Base-by-base conservation (phyloP, 2,797 vertebrate genomes). In the Steatocranus sp. region DNA sequence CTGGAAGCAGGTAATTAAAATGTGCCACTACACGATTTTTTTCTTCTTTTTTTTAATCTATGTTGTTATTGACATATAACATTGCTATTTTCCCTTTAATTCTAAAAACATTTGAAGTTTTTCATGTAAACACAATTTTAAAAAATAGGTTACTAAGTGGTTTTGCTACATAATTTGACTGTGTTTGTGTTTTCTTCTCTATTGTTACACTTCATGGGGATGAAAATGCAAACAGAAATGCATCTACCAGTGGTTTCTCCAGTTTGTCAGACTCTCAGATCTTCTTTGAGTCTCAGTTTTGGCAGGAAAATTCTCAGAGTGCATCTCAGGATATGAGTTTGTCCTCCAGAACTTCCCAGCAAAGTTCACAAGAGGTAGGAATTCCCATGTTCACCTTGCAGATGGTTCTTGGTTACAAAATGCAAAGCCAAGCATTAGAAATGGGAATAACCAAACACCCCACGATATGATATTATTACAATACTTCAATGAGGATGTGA, bases 271-370 rank as follows among this genome's bases (percentile, higher is more conserved):
- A 99, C 78, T 98, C 98, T 11, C 98, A 99, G 94, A 90, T 97
- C 85, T 96, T 98, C 83, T 97, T 97, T 46, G 96, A 97, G 79
- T 98, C 98, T 78, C 97, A 99, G 92, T 96, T 97, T 91, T 97
- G 96, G 95, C 95, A 83, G 0, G 98, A 99, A 68, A 97, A 95
- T n/a, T 95, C 93, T 75, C 97, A 97, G 87, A 87, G 77, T 0
- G 75, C 90, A 32, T 96, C 96, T 1, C 95, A 97, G 93, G 98
- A 99, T 43, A 88, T 96, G 85, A 95, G 91, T 89, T 79, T 91
- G 2, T 96, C 95, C 38, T 93, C 83, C 79, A 97, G 93, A 92
- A 95, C 89, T 58, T 93, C 95, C 46, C 96, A 97, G 41, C 97
- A 97, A 81, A 97, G 94, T 92, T 97, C 98, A 84, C 95, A 98